These are phyloP conservation scores for Chrysopilus asiliformis DNA, from an alignment of 2,888 invertebrate genomes.

Conservation along the genomic window DNA sequence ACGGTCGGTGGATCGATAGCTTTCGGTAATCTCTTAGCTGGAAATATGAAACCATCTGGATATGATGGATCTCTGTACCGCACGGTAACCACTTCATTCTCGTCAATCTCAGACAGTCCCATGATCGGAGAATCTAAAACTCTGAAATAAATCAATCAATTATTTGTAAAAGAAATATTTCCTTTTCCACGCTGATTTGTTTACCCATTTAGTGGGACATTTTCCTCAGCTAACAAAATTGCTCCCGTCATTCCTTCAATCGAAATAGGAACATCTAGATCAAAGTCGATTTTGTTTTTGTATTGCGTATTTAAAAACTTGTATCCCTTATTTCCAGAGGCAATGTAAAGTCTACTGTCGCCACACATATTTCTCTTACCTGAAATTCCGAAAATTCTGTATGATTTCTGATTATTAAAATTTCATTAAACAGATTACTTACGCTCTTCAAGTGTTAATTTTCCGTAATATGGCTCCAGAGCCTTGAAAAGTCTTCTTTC, in stretches of 20 bases:
- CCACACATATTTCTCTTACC: conserved; percentile 73
- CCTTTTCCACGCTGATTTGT: too few relatives aligned
- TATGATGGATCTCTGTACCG: conserved; percentile 70
- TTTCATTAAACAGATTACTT: too few relatives aligned
- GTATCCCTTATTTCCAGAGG: conserved; percentile 55
- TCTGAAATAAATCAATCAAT: conserved; percentile 26
- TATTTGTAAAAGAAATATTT: conserved; percentile 15
- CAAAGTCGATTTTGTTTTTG: conserved; percentile 38
- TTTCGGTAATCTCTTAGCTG: conserved; percentile 52
- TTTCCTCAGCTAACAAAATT: conserved; percentile 58
- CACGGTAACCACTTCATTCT: conserved; percentile 50
- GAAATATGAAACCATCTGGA: conserved; percentile 58
- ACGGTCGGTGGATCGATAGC: conserved; percentile 60
- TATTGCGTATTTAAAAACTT: conserved; percentile 58
- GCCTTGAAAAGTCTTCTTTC: conserved; percentile 78
- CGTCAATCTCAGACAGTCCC: conserved; percentile 47
- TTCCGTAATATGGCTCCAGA: conserved; percentile 62
- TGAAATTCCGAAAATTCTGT: conserved; percentile 23
- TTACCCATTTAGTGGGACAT: conserved; percentile 55
- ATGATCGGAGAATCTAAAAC: conserved; percentile 56
- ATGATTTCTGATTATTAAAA: not conserved
- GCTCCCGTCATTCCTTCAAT: conserved; percentile 76
- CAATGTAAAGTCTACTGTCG: conserved; percentile 80
- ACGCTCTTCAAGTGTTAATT: conserved; percentile 43
- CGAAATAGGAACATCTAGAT: conserved; percentile 44